Evolutionary conservation across 2,113 vertebrate genomes (phyloP), one percentile per base, ranked within the genome.

Genomic region (Vulpes vulpes): DNA sequence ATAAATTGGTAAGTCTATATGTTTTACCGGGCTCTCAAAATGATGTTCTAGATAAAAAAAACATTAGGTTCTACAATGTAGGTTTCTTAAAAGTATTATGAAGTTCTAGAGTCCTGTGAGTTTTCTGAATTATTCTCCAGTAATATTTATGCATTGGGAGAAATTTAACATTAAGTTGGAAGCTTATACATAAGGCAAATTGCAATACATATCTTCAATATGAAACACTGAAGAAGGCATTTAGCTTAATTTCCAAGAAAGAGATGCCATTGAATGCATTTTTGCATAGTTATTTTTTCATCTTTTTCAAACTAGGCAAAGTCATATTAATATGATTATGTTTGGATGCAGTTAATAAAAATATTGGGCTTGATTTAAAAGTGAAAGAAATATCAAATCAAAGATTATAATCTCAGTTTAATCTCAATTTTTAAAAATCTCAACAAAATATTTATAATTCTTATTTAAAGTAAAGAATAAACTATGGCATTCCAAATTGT

Each of bases 111-210:
- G 8, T 79, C 91, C 74, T 86, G 11, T 94, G 30, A 79, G 12
- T 25, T 79, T 95, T 92, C 11, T 35, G 32, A 60, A 80, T 84
- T 90, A 32, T 49, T 94, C 7, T 64, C 53, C 76, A 19, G 30
- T 69, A 91, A 67, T 84, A 73, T 69, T 92, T 55, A 38, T 64
- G 9, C 30, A 60, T 59, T 84, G 51, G 20, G 9, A 14, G 1
- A 93, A 67, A 32, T 73, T 71, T 94, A 91, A 81, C 22, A 91
- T 94, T 59, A 94, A 74, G 11, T 81, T 91, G 10, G 49, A 89
- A 74, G 8, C 64, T 71, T 64, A 55, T 94, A 74, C 14, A 16
- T 92, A 94, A 57, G 3, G 89, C 60, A 71, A 51, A 88, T 73
- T 81, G 0, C 25, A 38, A 35, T 32, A 35, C 9, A 38, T 69